Percentiles rank a stretch among this genome's conserved stretches.
These are phyloP conservation scores for Dolichallabes microphthalmus DNA, from an alignment of 2,113 vertebrate species.

Conservation along the genomic window DNA sequence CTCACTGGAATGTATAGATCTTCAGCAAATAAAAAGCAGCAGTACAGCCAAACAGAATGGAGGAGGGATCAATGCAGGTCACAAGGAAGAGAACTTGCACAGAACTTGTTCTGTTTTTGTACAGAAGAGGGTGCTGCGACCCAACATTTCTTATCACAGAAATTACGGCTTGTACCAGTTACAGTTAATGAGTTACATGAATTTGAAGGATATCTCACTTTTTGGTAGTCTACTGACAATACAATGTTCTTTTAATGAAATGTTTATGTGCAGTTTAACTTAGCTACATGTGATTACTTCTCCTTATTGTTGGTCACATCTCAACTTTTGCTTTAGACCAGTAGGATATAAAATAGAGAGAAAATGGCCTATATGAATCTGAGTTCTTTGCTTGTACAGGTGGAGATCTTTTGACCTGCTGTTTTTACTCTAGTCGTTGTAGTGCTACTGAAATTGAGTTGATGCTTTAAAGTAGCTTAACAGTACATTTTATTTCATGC, in stretches of 20 bases:
- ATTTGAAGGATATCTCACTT: conserved; percentile 16
- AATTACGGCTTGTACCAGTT: conserved; percentile 13
- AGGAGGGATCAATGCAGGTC: not conserved
- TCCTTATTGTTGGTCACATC: not conserved
- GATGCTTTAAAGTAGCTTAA: conserved; percentile 22
- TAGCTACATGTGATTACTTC: conserved; percentile 8
- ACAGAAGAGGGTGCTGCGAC: conserved; percentile 44
- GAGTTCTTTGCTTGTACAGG: not conserved
- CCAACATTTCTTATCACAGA: conserved; percentile 27
- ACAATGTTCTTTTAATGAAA: conserved; percentile 24
- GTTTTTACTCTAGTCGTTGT: conserved; percentile 1
- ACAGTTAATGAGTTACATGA: not conserved
- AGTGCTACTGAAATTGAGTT: not conserved
- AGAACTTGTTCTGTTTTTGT: conserved; percentile 21
- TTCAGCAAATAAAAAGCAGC: conserved; percentile 38
- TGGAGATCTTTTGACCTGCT: not conserved
- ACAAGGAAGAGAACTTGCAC: conserved; percentile 19
- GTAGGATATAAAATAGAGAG: not conserved
- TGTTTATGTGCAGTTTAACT: conserved; percentile 12
- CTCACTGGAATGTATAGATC: conserved; percentile 43
- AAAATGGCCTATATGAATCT: not conserved
- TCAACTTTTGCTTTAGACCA: conserved; percentile 7
- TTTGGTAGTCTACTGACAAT: not conserved
- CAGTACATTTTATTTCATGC: not conserved
- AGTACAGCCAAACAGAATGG: not conserved